A percentile compares a stretch with the other conserved stretches of the same genome.
Evolutionary conservation across 1,140 invertebrate species (phyloP).

Genomic region (Ooceraea biroi): DNA sequence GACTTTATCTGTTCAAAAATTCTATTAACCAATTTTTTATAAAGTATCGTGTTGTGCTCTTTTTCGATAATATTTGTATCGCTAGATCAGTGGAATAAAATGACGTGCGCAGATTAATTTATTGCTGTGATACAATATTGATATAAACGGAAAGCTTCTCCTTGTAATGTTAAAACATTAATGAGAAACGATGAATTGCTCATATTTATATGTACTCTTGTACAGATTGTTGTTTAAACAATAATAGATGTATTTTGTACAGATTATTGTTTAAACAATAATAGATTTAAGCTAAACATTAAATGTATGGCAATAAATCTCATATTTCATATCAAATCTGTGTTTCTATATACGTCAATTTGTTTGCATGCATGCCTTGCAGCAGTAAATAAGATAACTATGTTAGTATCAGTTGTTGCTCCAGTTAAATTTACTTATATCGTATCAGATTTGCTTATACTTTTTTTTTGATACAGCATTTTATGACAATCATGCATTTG

Average conservation of each 20-base stretch:
- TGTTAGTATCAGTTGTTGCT: conserved; percentile 39
- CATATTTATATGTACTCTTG: too few species aligned
- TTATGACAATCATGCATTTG: conserved; percentile 46
- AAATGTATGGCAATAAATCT: too few species aligned
- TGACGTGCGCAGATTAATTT: not conserved
- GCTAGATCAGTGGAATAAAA: not conserved
- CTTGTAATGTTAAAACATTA: not conserved
- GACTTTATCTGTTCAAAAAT: conserved; percentile 5
- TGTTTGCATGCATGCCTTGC: conserved; percentile 2
- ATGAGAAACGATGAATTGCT: not conserved
- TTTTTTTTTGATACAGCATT: too few species aligned
- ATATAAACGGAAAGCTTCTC: not conserved
- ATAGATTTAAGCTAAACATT: too few species aligned
- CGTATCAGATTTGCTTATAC: conserved; percentile 43
- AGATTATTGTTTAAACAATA: too few species aligned
- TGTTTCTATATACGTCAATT: not conserved
- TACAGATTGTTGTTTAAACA: too few species aligned
- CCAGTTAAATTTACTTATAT: conserved; percentile 60
- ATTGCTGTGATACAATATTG: not conserved
- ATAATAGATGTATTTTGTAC: too few species aligned
- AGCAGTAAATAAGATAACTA: conserved; percentile 22
- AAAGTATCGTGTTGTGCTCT: not conserved
- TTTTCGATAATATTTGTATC: not conserved
- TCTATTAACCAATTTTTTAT: conserved; percentile 7
- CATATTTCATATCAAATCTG: not conserved